Base-by-base conservation (phyloP, 30 jellyfish, hydroid and myxozoan species). In the Clytia hemisphaerica region DNA sequence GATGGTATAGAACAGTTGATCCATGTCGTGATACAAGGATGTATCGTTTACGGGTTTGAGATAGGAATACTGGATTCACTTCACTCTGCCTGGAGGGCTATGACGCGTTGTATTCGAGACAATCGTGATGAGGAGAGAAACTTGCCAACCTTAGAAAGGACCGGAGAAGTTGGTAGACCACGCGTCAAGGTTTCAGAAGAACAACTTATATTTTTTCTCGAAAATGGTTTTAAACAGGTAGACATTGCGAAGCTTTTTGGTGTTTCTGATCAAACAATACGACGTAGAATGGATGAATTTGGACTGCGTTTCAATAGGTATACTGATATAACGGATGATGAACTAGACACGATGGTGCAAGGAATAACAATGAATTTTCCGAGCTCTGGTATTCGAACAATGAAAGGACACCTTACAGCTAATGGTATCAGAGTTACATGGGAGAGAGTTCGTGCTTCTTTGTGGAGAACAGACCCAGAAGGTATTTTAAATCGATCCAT, bases 211-310 rank as follows among this genome's bases (percentile, higher is more conserved):
- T n/a, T n/a, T n/a, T n/a, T n/a, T n/a, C n/a, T 69, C 26, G 82
- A 69, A 44, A 21, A 49, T 18, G 71, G 82, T 46, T 69, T 46
- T 33, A 28, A 30, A 40, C 48, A 47, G 7, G 19, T 18, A 25
- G 19, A 49, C 25, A 69, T 69, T 18, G 42, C 82, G 18, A 33
- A 51, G 27, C 38, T 69, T 25, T 37, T 69, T 1, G 48, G 72
- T 27, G 32, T 69, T n/a, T 58, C 79, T 3, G 78, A 74, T 45
- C 42, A 70, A 48, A 74, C 86, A 58, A 24, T 58, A 21, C 47
- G 44, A 25, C 12, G 78, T 47, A 38, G 86, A 37, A 58, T 60
- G 71, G 51, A 34, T 30, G 69, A 61, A 27, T 60, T 58, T 35
- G 86, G 79, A 15, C 59, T 74, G 1, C 33, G 45, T 15, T 30